phyloP scores from a whole-genome alignment of 2,113 vertebrate species.

The Montifringilla adamsi region DNA sequence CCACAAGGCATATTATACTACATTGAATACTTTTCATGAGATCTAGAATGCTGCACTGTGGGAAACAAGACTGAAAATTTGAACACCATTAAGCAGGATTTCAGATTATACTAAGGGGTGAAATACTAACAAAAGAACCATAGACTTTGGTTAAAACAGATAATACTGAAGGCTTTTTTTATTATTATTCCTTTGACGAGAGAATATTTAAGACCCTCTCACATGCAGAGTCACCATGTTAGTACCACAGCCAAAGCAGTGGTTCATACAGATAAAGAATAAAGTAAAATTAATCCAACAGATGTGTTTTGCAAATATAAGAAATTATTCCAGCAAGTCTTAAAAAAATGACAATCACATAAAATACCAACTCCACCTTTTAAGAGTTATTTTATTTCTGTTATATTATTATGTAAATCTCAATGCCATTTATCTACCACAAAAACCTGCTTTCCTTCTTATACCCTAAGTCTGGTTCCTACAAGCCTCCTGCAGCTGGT shows the following conservation, averaged over 20 bases:
- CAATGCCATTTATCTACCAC: neutral
- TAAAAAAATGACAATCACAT: neutral
- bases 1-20: neutral
- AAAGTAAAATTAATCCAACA: conserved; percentile 19
- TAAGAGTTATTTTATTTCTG: neutral
- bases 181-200: conserved; percentile 18
- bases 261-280: conserved; percentile 7
- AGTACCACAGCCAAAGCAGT: conserved; percentile 9
- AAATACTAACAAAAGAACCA: conserved; percentile 15
- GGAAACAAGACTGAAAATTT: neutral
- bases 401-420: neutral
- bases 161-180: conserved; percentile 7
- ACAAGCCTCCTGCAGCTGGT: neutral
- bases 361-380: neutral
- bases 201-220: conserved; percentile 45
- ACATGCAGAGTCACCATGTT: conserved; percentile 26
- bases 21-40: neutral
- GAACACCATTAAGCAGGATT: conserved; percentile 8
- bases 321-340: neutral
- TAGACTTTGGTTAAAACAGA: conserved; percentile 11
- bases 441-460: neutral
- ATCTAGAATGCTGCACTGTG: neutral
- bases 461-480: neutral
- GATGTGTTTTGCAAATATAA: neutral
- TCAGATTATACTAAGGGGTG: neutral